Base-by-base conservation (phyloP, 2,113 vertebrate genomes). In the Ictalurus furcatus region DNA sequence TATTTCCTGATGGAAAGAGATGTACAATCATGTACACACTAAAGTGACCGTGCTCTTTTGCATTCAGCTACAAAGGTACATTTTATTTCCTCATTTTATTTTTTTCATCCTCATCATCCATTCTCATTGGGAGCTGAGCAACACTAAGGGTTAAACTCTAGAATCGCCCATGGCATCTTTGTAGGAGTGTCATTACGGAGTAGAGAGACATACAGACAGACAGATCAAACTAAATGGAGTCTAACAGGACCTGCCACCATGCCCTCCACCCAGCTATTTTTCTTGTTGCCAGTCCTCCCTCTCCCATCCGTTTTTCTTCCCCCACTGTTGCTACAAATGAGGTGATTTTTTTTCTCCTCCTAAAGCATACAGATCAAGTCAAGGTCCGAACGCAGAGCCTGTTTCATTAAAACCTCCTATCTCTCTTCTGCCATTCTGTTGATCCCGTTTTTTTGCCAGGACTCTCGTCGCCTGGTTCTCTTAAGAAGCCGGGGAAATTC, bases 401-500 rank as follows among this genome's bases (percentile, higher is more conserved):
- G 89, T 90, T 93, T 95, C 93, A 96, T 96, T 96, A 96, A 96
- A 96, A 92, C 95, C 94, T 94, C 93, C 84, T 90, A 94, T 96
- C 94, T 96, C 94, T 96, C 94, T 96, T 96, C 94, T 96, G 94
- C 95, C 95, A 96, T 95, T 96, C 90, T 95, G 96, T 97, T 96
- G 96, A 96, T 97, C 95, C 95, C 95, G 96, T 97, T 95, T 97
- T 95, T 96, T 96, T 95, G 95, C 95, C 96, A 98, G 97, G 97
- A 96, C 95, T 96, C 93, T 95, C 96, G 86, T 95, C 96, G 95
- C 97, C 97, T 95, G 96, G 97, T 96, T 97, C 97, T 96, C 96
- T 97, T 96, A 98, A 98, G 97, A 98, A 98, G 97, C 96, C 97
- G 95, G 97, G 97, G 95, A 98, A 98, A 96, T 96, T 98, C 96